Evolutionary conservation across 2,888 invertebrate species (phyloP), one percentile per base, ranked within the genome.

Genomic region (Bembecia ichneumoniformis): DNA sequence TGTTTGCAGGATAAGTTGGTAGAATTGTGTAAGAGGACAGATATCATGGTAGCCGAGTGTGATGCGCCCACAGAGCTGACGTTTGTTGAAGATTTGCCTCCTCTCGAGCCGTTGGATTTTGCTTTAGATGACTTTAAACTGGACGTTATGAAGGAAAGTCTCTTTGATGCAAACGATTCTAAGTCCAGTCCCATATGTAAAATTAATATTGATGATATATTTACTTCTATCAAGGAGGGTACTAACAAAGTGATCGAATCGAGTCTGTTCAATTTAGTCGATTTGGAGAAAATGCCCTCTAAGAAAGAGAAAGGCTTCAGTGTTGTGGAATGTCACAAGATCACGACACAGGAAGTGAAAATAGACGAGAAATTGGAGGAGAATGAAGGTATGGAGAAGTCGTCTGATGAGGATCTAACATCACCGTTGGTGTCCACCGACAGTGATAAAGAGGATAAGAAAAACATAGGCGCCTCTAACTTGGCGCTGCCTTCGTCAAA

Each of bases 381-480:
- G 53, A 77, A 75, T 47, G 83, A 72, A 53, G 70, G 63, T 57
- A 83, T 84, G 68, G 88, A 89, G 52, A 89, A 89, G 60, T 89
- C 88, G 0, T 89, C 89, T 0, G 90, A 90, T 55, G 90, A 90
- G 48, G 89, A 90, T 52, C 87, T 82, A 52, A 69, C 79, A 2
- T 86, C 88, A 35, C 87, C 87, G 1, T 77, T 84, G 9, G 70
- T 84, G 54, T 89, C 89, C 1, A 77, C 87, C 0, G 90, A 90
- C 62, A 90, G 90, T 59, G 90, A 90, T 55, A 86, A 83, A 52
- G 86, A 88, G 34, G 83, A 80, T 49, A 87, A 76, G 65, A 82
- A 72, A 68, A 68, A 59, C 50, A 67, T 65, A 60, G 77, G 81
- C 67, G 71, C 80, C 59, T 74, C 77, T 52, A 78, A 71, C 56